phyloP scores from a whole-genome alignment of 2,888 invertebrate species.

The Ochropacha duplaris region DNA sequence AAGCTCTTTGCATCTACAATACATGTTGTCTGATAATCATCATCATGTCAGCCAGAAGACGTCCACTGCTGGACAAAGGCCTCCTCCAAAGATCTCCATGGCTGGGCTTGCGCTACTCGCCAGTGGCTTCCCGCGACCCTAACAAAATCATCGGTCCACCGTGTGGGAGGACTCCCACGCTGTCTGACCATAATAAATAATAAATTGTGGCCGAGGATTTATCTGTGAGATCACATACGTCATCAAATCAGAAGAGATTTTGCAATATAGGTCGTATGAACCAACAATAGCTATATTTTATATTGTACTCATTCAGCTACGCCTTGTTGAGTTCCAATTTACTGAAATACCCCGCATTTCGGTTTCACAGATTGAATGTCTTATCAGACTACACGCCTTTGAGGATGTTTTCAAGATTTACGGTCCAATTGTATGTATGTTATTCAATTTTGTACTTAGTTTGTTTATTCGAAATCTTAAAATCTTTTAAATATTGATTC shows the following conservation, averaged over 20 bases:
- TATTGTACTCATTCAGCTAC: not conserved
- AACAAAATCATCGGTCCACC: too few species aligned
- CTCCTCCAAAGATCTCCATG: too few species aligned
- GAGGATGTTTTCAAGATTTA: not conserved
- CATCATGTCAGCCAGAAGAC: too few species aligned
- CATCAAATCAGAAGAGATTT: not conserved
- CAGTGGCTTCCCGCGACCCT: too few species aligned
- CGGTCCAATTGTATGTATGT: not conserved
- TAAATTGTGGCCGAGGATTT: not conserved
- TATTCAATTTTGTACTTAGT: not conserved
- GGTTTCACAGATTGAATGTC: not conserved
- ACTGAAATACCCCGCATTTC: not conserved
- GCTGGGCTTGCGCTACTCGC: too few species aligned
- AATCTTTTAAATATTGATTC: not conserved
- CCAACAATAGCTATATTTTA: not conserved
- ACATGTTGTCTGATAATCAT: too few species aligned
- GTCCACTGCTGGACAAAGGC: too few species aligned
- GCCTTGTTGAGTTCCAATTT: not conserved
- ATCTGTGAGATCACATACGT: not conserved
- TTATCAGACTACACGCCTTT: not conserved
- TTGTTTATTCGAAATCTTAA: not conserved
- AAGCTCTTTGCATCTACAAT: too few species aligned
- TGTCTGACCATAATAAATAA: too few species aligned
- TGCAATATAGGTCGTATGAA: not conserved
- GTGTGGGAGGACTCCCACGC: too few species aligned